Percentiles rank a stretch among this genome's conserved stretches.
Evolutionary conservation across 92 coral and sea anemone species (phyloP).

Genomic region (Epizoanthus stellaris): DNA sequence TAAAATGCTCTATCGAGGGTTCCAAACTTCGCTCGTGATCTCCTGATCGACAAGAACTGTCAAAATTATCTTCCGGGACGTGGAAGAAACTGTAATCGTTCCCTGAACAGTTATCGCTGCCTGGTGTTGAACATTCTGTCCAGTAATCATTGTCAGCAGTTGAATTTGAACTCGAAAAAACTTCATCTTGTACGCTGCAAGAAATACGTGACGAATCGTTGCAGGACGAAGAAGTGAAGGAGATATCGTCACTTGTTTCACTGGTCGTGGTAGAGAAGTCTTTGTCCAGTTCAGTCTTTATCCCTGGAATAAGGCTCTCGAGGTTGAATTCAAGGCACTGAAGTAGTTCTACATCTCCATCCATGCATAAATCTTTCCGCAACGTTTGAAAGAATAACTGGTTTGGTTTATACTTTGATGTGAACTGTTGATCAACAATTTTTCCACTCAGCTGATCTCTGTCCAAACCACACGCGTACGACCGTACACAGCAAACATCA

Average conservation of each 20-base stretch:
- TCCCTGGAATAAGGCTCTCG: slow-evolving; percentile 42
- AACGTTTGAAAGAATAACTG: slow-evolving; percentile 9
- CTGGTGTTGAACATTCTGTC: slow-evolving; percentile 43
- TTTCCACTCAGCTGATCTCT: slow-evolving; percentile 33
- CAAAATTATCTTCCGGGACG: slow-evolving; percentile 11
- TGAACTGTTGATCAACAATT: background rate
- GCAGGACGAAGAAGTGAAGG: slow-evolving; percentile 21
- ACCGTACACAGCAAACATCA: background rate
- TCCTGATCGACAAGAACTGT: slow-evolving; percentile 17
- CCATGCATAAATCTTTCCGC: slow-evolving; percentile 49
- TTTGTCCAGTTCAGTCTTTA: slow-evolving; percentile 28
- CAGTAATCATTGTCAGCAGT: slow-evolving; percentile 36
- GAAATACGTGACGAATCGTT: slow-evolving; percentile 22
- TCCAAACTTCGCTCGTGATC: slow-evolving; percentile 18
- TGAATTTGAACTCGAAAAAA: slow-evolving; percentile 4
- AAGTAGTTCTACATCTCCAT: slow-evolving; percentile 45
- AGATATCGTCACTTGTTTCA: slow-evolving; percentile 18
- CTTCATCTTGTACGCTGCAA: slow-evolving; percentile 30
- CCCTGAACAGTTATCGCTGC: slow-evolving; percentile 42
- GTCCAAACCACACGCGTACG: slow-evolving; percentile 26
- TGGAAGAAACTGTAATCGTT: slow-evolving; percentile 26
- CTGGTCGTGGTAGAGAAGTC: background rate
- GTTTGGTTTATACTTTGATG: background rate
- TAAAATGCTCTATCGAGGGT: slow-evolving; percentile 17
- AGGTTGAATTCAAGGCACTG: slow-evolving; percentile 43